Conservation (phyloP, 2,113 vertebrate species). For the Dromiciops gliroides region DNA sequence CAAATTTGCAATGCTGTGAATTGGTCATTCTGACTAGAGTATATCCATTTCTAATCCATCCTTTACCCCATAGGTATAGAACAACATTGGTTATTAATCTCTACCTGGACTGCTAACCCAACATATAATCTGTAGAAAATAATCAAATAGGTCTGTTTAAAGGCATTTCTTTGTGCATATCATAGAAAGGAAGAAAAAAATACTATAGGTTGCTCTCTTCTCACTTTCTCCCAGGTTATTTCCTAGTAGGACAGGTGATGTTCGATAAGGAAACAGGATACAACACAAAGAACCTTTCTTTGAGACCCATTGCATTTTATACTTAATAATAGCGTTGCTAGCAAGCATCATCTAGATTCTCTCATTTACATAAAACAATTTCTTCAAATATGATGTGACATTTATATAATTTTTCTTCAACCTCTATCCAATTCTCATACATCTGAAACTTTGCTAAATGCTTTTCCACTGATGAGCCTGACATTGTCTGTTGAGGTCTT, state of each 20-base stretch:
- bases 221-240: background rate
- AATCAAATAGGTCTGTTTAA: background rate
- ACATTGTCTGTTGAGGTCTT: background rate
- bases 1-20: background rate
- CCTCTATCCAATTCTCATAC: background rate
- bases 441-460: conserved; percentile 7
- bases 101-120: background rate
- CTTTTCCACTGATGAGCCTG: background rate
- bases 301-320: background rate
- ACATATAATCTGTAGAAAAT: background rate
- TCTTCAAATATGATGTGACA: conserved; percentile 11
- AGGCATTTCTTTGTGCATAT: background rate
- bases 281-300: background rate
- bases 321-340: background rate
- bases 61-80: background rate
- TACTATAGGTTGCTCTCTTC: background rate
- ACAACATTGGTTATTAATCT: background rate
- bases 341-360: background rate
- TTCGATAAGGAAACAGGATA: background rate
- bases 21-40: background rate
- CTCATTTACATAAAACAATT: conserved; percentile 23
- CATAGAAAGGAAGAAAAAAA: background rate
- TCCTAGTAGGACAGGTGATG: background rate
- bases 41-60: background rate
- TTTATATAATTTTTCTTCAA: conserved; percentile 52